A percentile compares a stretch with the other conserved stretches of the same genome.
Evolutionary conservation across 2,888 invertebrate genomes (phyloP).

Genomic region (Iphiclides podalirius): DNA sequence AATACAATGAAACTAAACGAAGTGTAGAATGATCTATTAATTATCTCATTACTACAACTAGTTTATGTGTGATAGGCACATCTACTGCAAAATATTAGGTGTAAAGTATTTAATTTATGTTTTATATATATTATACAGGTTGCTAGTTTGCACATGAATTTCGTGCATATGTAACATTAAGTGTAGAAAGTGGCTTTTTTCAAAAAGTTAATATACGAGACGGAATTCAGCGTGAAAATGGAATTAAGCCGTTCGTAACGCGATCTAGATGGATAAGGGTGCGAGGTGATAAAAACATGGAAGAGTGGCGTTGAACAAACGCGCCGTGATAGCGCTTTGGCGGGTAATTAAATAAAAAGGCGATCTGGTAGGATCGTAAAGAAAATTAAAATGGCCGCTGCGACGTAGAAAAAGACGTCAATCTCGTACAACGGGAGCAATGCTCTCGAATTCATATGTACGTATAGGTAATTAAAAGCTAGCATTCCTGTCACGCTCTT

Average conservation of each 20-base stretch:
- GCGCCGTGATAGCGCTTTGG: too few species aligned
- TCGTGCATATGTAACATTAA: too few species aligned
- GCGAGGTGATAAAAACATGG: neutral
- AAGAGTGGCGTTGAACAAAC: neutral
- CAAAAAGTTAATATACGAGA: too few species aligned
- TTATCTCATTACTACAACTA: too few species aligned
- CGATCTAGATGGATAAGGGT: neutral
- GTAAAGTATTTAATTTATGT: too few species aligned
- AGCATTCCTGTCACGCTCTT: constrained; percentile 22
- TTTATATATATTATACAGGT: too few species aligned
- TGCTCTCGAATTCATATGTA: constrained; percentile 16
- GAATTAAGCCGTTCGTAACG: neutral
- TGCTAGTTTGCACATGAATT: too few species aligned
- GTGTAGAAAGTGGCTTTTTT: too few species aligned
- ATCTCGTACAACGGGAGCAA: constrained; percentile 5
- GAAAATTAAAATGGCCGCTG: constrained; percentile 7
- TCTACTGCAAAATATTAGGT: too few species aligned
- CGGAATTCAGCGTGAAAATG: neutral
- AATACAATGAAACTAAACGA: too few species aligned
- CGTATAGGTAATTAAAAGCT: constrained; percentile 19
- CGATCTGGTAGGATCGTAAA: neutral
- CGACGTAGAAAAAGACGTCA: constrained; percentile 10
- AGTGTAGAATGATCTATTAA: too few species aligned
- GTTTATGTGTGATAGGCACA: too few species aligned
- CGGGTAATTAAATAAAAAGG: constrained; percentile 6